These are phyloP conservation scores for Platanista minor DNA, from an alignment of 2,113 vertebrate genomes.

Conservation along the genomic window DNA sequence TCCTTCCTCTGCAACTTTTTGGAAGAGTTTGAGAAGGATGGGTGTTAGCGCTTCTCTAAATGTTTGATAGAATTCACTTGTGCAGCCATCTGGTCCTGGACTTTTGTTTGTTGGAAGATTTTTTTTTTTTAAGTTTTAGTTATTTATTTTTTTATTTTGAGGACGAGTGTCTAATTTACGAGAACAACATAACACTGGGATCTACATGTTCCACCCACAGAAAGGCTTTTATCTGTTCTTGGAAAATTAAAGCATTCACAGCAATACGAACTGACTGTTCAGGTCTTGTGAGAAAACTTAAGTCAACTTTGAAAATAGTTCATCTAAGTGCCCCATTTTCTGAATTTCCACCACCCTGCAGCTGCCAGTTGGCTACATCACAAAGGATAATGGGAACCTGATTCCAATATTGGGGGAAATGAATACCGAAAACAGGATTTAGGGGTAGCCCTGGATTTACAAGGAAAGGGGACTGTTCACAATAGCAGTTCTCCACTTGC, in stretches of 20 bases:
- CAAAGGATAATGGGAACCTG: accelerated
- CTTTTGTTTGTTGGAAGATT: too few species aligned
- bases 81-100: too few species aligned
- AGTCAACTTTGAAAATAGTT: not conserved
- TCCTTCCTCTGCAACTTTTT: too few species aligned
- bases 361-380: not conserved
- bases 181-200: accelerated
- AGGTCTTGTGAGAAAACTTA: not conserved
- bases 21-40: too few species aligned
- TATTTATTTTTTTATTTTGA: not conserved
- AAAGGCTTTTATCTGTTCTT: not conserved
- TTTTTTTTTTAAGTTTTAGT: too few species aligned
- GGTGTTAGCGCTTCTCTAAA: too few species aligned
- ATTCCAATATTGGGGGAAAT: accelerated
- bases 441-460: not conserved
- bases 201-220: not conserved
- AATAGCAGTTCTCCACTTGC: not conserved
- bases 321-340: not conserved
- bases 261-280: not conserved
- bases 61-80: too few species aligned
- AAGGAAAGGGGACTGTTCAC: not conserved
- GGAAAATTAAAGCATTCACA: conserved; percentile 26
- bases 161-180: not conserved
- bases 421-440: accelerated
- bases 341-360: not conserved